Base-by-base conservation (phyloP, 2,797 vertebrate species). In the Sardinella longiceps region DNA sequence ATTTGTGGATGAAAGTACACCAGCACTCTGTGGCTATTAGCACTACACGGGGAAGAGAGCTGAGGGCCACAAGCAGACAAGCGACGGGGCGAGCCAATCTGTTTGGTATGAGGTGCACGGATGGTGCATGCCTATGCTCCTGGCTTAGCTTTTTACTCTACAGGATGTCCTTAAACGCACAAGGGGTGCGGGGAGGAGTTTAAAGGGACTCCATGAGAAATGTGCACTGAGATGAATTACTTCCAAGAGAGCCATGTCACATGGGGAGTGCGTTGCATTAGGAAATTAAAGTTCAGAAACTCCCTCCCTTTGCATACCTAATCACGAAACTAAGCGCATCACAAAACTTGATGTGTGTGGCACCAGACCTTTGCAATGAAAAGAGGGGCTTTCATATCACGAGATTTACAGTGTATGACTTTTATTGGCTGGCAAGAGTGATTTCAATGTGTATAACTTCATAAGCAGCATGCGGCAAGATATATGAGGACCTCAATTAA, bases 141-240 rank as follows among this genome's bases (percentile, higher is more conserved):
- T 2, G 23, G 56, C 23, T 60, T n/a, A 25, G 15, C 25, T 5
- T 60, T 60, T 60, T 1, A 60, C 70, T 77, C 33, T 23, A 7
- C 18, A 18, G 70, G 37, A 77, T 43, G 70, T 77, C 70, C 70
- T 77, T 77, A 39, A 77, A 43, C 33, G 18, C 18, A 7, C 18
- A 39, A 37, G 66, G 66, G 33, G 33, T 30, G 33, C 3, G 33
- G 66, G 37, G 30, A 23, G 66, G 70, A 30, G 60, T n/a, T 11
- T 30, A 25, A 25, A 14, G 60, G 28, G 60, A 25, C 12, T 11
- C 15, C 30, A 37, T 7, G 37, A 77, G 70, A 77, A 77, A 77
- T 77, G 43, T 77, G 43, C 33, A 77, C 37, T 43, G 70, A 77
- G 70, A 77, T 77, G 37, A 77, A 77, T 77, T 39, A 77, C 70